phyloP scores from a whole-genome alignment of 64 coral and sea anemone species.

The Orbicella faveolata region DNA sequence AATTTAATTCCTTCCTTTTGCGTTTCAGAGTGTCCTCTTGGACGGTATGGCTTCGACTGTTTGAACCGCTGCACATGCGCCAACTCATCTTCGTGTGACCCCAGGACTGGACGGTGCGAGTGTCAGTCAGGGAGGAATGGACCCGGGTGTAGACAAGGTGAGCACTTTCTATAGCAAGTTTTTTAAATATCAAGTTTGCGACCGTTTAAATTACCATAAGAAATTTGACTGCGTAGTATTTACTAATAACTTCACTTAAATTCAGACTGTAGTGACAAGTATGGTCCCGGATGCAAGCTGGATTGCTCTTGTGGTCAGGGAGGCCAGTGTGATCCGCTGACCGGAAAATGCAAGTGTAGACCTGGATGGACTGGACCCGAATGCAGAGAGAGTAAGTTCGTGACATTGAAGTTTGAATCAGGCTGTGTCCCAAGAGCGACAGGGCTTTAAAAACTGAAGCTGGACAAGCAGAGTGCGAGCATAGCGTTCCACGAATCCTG shows the following conservation, averaged over 20 bases:
- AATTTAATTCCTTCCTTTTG: background rate
- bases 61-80: slow-evolving; percentile 19
- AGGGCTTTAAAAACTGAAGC: too few relatives aligned
- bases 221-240: background rate
- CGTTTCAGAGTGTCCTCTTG: slow-evolving; percentile 27
- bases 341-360: slow-evolving; percentile 46
- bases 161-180: background rate
- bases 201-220: too few relatives aligned
- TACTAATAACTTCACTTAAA: background rate
- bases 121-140: slow-evolving; percentile 39
- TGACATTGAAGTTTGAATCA: too few relatives aligned
- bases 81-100: slow-evolving; percentile 39
- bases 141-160: background rate
- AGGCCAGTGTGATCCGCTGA: slow-evolving; percentile 48
- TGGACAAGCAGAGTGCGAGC: too few relatives aligned
- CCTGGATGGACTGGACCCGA: slow-evolving; percentile 38
- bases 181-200: background rate
- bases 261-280: background rate
- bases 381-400: slow-evolving; percentile 32
- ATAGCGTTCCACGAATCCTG: too few relatives aligned
- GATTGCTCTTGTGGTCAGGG: slow-evolving; percentile 39
- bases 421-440: too few relatives aligned
- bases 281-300: slow-evolving; percentile 36
- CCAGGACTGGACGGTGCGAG: slow-evolving; percentile 35
- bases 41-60: slow-evolving; percentile 45